Percentiles rank a stretch among this genome's conserved stretches.
Evolutionary conservation across 2,797 vertebrate genomes (phyloP).

Genomic region (Parambassis ranga): DNA sequence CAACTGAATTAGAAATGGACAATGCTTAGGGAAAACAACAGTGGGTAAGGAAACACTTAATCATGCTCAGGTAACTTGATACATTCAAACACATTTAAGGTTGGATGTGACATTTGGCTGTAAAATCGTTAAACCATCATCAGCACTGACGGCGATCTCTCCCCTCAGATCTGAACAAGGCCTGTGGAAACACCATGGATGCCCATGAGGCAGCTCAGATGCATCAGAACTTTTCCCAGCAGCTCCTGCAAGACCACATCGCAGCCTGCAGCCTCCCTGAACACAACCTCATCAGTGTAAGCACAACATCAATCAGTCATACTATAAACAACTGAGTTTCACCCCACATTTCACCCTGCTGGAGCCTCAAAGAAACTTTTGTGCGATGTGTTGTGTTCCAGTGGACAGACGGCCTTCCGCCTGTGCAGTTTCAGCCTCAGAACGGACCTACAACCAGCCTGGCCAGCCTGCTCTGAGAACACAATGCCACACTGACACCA

Average conservation of each 20-base stretch:
- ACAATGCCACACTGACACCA: neutral
- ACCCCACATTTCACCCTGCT: neutral
- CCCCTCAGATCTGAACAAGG: slow-evolving; percentile 89
- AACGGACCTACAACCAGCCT: slow-evolving; percentile 89
- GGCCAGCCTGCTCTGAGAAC: slow-evolving; percentile 85
- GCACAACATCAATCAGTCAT: slow-evolving; percentile 5
- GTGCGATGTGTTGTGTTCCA: slow-evolving; percentile 58
- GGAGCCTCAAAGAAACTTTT: neutral
- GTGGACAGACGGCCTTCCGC: slow-evolving; percentile 89
- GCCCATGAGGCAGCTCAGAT: slow-evolving; percentile 91
- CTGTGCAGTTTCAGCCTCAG: slow-evolving; percentile 88
- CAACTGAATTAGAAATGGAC: slow-evolving; percentile 5
- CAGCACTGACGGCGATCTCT: slow-evolving; percentile 63
- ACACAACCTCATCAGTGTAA: slow-evolving; percentile 93
- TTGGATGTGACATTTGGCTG: neutral
- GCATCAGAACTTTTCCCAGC: slow-evolving; percentile 95
- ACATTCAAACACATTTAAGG: neutral
- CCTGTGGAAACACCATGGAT: slow-evolving; percentile 90
- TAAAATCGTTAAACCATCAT: slow-evolving; percentile 63
- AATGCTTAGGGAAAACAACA: neutral
- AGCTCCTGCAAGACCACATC: slow-evolving; percentile 93
- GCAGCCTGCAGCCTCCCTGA: slow-evolving; percentile 93
- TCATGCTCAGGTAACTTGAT: neutral
- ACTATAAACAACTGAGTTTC: neutral
- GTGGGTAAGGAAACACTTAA: neutral